Base-by-base conservation (phyloP, 2,113 vertebrate genomes). In the Podarcis cretensis region DNA sequence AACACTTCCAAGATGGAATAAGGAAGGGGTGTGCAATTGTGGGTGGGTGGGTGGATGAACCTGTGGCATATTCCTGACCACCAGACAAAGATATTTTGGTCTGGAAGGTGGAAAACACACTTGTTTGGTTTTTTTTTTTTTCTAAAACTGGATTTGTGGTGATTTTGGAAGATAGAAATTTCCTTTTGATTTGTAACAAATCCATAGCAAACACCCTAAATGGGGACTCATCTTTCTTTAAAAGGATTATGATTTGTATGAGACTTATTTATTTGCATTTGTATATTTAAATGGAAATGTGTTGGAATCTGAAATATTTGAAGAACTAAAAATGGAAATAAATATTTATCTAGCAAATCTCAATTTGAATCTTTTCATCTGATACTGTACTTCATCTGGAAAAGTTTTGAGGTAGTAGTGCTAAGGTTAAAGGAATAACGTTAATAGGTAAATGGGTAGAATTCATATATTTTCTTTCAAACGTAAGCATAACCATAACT, bases 91-190 rank as follows among this genome's bases (percentile, higher is more conserved):
- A 6, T 9, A 18, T 35, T 30, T 6, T 54, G 69, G 78, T 43
- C 74, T 66, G 81, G 1, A 94, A 87, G 77, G 48, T 69, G 89
- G 87, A 75, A 91, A 84, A 78, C 86, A 30, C 27, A 5, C 10
- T 71, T n/a, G 27, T 40, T 40, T 40, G 40, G 37, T 40, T 40
- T 1, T n/a, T 76, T 80, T 83, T 57, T 77, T 85, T 76, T 94
- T 89, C 81, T 83, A 37, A 93, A 94, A 94, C 93, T 94, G 94
- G 93, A 94, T 94, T 94, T 83, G 25, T 91, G 86, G 75, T 87
- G 81, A 93, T 88, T 85, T 48, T 92, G 90, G 87, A 89, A 89
- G 86, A 81, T 83, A 83, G 81, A 89, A 82, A 92, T 90, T 79
- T 59, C 68, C 87, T 71, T 75, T 86, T 86, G 89, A 86, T 86